phyloP scores from a whole-genome alignment of 2,113 vertebrate species.

The Anarrhichthys ocellatus region DNA sequence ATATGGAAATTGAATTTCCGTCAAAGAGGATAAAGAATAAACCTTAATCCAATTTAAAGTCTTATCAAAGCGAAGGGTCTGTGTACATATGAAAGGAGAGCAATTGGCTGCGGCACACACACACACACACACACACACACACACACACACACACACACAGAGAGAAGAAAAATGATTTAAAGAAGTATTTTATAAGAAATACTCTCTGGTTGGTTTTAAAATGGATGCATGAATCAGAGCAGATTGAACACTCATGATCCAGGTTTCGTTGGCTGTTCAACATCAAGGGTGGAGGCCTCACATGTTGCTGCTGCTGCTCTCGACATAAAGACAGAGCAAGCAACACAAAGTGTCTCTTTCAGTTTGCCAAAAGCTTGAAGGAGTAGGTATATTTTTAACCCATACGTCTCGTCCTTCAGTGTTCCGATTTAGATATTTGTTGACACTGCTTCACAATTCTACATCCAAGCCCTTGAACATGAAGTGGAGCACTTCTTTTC shows the following conservation, averaged over 20 bases:
- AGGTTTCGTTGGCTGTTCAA: slow-evolving; percentile 40
- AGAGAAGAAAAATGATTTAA: slow-evolving; percentile 51
- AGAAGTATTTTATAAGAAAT: slow-evolving; percentile 54
- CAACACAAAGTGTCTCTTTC: neutral
- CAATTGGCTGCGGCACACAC: slow-evolving; percentile 32
- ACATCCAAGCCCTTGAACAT: neutral
- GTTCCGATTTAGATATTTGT: slow-evolving; percentile 9
- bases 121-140: too few relatives aligned
- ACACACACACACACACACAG: too few relatives aligned
- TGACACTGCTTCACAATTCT: slow-evolving; percentile 12
- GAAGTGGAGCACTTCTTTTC: neutral
- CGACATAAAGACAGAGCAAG: neutral
- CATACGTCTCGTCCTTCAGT: neutral
- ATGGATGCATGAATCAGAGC: slow-evolving; percentile 40
- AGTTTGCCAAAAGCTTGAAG: neutral
- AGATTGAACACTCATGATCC: slow-evolving; percentile 49
- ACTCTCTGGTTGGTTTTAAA: slow-evolving; percentile 42
- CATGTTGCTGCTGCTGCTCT: neutral
- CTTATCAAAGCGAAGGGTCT: slow-evolving; percentile 63
- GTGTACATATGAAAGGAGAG: slow-evolving; percentile 27
- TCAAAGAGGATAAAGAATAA: slow-evolving; percentile 44
- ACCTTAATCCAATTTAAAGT: slow-evolving; percentile 70
- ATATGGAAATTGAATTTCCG: slow-evolving; percentile 68
- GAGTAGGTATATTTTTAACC: neutral
- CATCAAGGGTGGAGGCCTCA: slow-evolving; percentile 12